Evolutionary conservation across 1,140 invertebrate genomes (phyloP), one percentile per base, ranked within the genome.

Genomic region (Saccostrea echinata): DNA sequence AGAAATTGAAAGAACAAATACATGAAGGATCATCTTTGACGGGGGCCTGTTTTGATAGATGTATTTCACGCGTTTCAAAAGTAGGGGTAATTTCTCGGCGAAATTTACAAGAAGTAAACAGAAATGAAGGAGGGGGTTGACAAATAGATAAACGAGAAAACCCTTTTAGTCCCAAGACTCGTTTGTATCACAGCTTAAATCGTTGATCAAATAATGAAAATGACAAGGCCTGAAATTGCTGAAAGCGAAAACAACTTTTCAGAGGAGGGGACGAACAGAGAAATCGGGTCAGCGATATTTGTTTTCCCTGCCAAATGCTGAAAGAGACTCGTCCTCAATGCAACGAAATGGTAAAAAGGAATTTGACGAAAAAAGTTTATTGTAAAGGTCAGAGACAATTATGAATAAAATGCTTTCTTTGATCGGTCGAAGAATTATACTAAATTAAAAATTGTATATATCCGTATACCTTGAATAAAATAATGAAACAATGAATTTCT

Each of bases 81-180:
- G 27, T 71, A 71, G 1, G 27, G 11, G 27, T 71, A 71, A 71
- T 71, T 71, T 43, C 24, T 24, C 68, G 27, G 24, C 11, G 30
- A 71, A 71, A 71, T 71, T 30, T 33, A 71, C 24, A 71, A 71
- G 68, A 71, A 71, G 68, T 27, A 71, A 71, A 71, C 68, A 71
- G 30, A 30, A 13, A 27, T 30, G 30, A 30, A 71, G 68, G 68
- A 71, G 68, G n/a, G 68, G 13, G 68, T 33, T 71, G 30, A 71
- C 68, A 71, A 71, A 71, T 13, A 71, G 30, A 71, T 71, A 71
- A 71, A 71, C 68, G 68, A 71, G 27, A 71, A 27, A 71, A 71
- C 24, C 30, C 68, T 71, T 71, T 71, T 30, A 71, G 68, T 71
- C 68, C 27, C 68, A 30, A 30, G 8, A 71, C 68, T 16, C 68